Base-by-base conservation (phyloP, 2,888 invertebrate genomes). In the Heliconius sara region DNA sequence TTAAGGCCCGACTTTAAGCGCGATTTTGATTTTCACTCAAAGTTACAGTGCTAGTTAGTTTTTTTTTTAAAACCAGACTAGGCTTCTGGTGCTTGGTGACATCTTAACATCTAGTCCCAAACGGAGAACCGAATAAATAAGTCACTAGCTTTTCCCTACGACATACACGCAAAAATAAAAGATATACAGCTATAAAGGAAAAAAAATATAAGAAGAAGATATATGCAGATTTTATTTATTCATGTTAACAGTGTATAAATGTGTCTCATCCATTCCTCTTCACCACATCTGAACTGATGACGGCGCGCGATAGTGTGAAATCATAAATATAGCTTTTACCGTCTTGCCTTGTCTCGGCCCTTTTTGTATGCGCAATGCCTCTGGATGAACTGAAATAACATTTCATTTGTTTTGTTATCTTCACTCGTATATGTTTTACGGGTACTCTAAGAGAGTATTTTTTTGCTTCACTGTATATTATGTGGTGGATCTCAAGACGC, bases 291-390 rank as follows among this genome's bases (percentile, higher is more conserved):
- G 66, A 76, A 75, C 81, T 85, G 92, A 92, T 92, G 92, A 92
- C 91, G 90, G 87, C 84, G 82, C 68, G 84, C 87, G 92, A 93
- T 93, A 91, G 87, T 88, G 89, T 89, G 91, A 91, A 92, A 92
- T 92, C 92, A 92, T 93, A 92, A 92, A 92, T 92, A 92, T 88
- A 88, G 87, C 89, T 86, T 86, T 86, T 86, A 86, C 86, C 85
- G 86, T 86, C 86, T 84, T 84, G 81, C 85, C 85, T 87, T 86
- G 86, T 86, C 83, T 86, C 84, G 81, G 79, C 84, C 80, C 85
- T 85, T 87, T 87, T 85, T 87, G 82, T 85, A 83, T 84, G 84
- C 82, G 80, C 83, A 81, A 80, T 83, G 83, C 81, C 82, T 82
- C 73, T 73, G 73, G 84, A 84, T 79, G 82, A 83, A 84, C 81